phyloP scores from a whole-genome alignment of 2,888 invertebrate genomes.

The Podotricha telesiphe region DNA sequence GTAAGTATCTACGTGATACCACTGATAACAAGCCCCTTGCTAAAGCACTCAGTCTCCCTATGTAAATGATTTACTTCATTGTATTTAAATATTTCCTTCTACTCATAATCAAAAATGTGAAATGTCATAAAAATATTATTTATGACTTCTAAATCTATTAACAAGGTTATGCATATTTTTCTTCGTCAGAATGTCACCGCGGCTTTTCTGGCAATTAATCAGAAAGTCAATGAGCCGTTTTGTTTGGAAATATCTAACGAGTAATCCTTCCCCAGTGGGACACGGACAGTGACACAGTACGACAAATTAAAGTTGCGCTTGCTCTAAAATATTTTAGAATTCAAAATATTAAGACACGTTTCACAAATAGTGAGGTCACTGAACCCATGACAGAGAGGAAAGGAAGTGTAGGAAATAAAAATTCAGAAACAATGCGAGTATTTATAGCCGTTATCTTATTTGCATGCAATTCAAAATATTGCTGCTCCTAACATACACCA shows the following conservation, averaged over 20 bases:
- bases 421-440: conserved; percentile 62
- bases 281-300: conserved; percentile 44
- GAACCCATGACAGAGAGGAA: conserved; percentile 61
- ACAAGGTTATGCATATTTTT: conserved; percentile 50
- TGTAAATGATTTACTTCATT: conserved; percentile 26
- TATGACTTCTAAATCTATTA: conserved; percentile 39
- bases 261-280: conserved; percentile 74
- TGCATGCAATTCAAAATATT: conserved; percentile 81
- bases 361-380: conserved; percentile 51
- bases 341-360: conserved; percentile 20
- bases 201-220: conserved; percentile 78
- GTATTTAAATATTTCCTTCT: conserved; percentile 6
- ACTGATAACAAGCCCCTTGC: conserved; percentile 51
- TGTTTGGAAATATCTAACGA: conserved; percentile 78
- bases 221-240: conserved; percentile 82
- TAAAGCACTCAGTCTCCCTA: conserved; percentile 12
- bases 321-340: conserved; percentile 29
- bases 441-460: conserved; percentile 81
- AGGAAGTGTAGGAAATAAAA: conserved; percentile 62
- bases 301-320: conserved; percentile 35
- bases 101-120: conserved; percentile 27
- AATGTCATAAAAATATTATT: conserved; percentile 49
- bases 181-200: conserved; percentile 73
- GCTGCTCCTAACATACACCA: conserved; percentile 65
- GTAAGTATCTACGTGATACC: conserved; percentile 59